Evolutionary conservation across 2,888 invertebrate genomes (phyloP).

Genomic region (Torymus tubicola): DNA sequence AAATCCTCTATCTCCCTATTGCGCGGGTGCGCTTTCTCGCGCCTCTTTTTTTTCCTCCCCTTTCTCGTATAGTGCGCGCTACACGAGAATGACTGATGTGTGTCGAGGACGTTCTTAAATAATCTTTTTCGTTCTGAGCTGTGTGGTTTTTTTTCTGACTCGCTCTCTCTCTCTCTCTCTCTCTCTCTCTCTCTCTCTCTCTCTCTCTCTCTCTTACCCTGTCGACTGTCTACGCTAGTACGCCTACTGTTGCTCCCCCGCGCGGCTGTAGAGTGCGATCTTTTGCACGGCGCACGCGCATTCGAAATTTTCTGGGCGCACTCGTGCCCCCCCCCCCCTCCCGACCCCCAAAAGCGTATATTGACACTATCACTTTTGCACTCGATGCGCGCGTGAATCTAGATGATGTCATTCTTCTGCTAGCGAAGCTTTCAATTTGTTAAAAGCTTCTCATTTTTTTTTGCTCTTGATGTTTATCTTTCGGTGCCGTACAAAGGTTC

Average conservation of each 20-base stretch:
- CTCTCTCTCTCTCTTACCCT: too few relatives aligned
- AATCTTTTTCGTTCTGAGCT: conserved; percentile 8
- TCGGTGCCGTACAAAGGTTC: too few relatives aligned
- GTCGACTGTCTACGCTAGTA: too few relatives aligned
- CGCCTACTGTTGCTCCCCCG: too few relatives aligned
- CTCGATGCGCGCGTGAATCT: not conserved
- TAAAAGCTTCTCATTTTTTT: too few relatives aligned
- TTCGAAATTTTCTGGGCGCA: not conserved
- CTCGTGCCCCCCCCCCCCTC: too few relatives aligned
- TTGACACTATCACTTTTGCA: not conserved
- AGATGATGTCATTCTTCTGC: too few relatives aligned
- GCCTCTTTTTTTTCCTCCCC: not conserved
- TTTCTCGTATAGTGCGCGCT: not conserved
- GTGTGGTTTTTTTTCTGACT: not conserved
- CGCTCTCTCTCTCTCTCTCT: too few relatives aligned
- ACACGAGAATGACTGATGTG: conserved; percentile 25
- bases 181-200: too few relatives aligned
- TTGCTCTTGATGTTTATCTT: too few relatives aligned
- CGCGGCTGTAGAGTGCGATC: too few relatives aligned
- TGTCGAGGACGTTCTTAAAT: conserved; percentile 41
- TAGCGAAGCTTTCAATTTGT: too few relatives aligned
- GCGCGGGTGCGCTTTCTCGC: not conserved
- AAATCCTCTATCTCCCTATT: not conserved
- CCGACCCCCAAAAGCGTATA: not conserved
- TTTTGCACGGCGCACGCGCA: not conserved